phyloP scores from a whole-genome alignment of 2,113 vertebrate species.

The Clarias magur region DNA sequence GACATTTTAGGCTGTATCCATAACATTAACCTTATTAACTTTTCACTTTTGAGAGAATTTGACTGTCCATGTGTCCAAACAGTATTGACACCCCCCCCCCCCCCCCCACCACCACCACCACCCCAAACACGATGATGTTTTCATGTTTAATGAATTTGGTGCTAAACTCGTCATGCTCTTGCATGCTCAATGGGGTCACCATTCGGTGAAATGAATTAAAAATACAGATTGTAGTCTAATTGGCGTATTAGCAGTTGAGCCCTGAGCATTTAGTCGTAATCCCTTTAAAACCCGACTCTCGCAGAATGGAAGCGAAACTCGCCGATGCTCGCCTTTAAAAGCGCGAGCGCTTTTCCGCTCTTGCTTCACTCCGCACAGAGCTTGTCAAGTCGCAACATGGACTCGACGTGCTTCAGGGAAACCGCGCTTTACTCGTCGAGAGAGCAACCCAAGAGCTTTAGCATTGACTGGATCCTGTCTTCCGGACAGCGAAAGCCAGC shows the following conservation, averaged over 20 bases:
- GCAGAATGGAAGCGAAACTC: background rate
- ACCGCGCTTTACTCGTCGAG: background rate
- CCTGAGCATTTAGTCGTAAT: background rate
- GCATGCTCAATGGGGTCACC: background rate
- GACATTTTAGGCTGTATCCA: background rate
- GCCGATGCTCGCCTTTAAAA: background rate
- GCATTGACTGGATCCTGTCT: conserved; percentile 50
- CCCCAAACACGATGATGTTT: background rate
- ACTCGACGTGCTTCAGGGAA: conserved; percentile 8
- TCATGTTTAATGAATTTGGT: background rate
- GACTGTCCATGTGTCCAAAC: background rate
- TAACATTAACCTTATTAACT: background rate
- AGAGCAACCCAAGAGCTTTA: conserved; percentile 38
- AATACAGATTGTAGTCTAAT: background rate
- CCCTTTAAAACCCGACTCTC: background rate
- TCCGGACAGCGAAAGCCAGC: background rate
- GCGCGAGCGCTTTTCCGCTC: conserved; percentile 9
- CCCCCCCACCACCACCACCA: too few species aligned
- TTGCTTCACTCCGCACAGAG: background rate
- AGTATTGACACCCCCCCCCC: background rate
- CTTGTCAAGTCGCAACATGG: conserved; percentile 1
- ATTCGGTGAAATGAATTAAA: too few species aligned
- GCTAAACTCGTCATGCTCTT: background rate
- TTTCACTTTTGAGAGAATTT: background rate
- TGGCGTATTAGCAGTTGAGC: background rate